These are phyloP conservation scores for Cremastinae sp. DNA, from an alignment of 2,888 invertebrate species.

Conservation along the genomic window DNA sequence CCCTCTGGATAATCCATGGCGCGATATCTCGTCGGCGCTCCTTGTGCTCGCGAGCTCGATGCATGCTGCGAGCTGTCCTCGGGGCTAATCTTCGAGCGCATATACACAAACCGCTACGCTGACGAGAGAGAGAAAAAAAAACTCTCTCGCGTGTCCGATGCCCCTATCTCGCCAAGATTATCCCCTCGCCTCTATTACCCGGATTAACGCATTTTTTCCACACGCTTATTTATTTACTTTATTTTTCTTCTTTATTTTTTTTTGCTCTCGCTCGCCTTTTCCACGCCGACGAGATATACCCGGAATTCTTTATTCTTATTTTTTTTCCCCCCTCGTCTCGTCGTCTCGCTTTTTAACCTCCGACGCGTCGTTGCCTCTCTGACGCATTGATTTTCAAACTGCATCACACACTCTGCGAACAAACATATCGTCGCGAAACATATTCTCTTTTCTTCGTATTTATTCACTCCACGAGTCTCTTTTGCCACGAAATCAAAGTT, in stretches of 20 bases:
- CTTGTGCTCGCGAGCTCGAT: conserved; percentile 1
- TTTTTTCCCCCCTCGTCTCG: too few relatives aligned
- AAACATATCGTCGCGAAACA: too few relatives aligned
- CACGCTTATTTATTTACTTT: conserved; percentile 54
- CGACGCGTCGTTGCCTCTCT: too few relatives aligned
- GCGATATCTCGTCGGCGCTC: background rate
- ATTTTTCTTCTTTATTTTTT: conserved; percentile 36
- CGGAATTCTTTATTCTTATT: background rate
- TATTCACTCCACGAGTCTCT: too few relatives aligned
- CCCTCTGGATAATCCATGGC: conserved; percentile 10
- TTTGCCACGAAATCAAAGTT: too few relatives aligned
- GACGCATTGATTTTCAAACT: too few relatives aligned
- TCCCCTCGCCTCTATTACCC: conserved; percentile 75
- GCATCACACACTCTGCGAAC: too few relatives aligned
- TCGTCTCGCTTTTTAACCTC: too few relatives aligned
- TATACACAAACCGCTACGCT: conserved; percentile 28
- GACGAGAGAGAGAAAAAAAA: too few relatives aligned
- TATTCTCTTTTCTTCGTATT: too few relatives aligned
- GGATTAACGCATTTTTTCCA: conserved; percentile 74
- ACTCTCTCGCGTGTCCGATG: conserved; percentile 50
- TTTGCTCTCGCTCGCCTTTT: conserved; percentile 23
- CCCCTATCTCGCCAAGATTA: conserved; percentile 75
- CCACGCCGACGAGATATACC: background rate
- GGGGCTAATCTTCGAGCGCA: background rate
- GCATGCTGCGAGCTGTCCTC: conserved; percentile 4